phyloP scores from a whole-genome alignment of 2,113 vertebrate genomes.

The Oncorhynchus gorbuscha region DNA sequence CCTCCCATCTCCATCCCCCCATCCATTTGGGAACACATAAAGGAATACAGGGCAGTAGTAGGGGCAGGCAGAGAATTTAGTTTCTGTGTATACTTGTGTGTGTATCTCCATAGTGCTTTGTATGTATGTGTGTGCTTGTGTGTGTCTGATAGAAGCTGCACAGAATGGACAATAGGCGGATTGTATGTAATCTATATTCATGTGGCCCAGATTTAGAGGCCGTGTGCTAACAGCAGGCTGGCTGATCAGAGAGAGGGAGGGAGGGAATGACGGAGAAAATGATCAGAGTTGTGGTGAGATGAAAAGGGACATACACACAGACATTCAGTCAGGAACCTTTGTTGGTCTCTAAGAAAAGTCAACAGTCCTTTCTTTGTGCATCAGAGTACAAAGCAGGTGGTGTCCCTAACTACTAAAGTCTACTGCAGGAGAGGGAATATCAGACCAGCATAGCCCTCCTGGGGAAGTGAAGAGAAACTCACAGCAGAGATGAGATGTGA shows the following conservation, averaged over 20 bases:
- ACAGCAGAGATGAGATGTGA: too few relatives aligned
- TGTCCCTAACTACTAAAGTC: too few relatives aligned
- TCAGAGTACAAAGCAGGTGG: too few relatives aligned
- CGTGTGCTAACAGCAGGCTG: slow-evolving; percentile 19
- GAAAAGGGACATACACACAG: too few relatives aligned
- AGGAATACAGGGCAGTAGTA: slow-evolving; percentile 64
- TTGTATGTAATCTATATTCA: slow-evolving; percentile 69
- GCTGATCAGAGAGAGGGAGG: background rate
- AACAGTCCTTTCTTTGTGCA: too few relatives aligned
- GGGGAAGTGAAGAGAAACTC: background rate
- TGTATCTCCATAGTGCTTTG: background rate
- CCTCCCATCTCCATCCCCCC: slow-evolving; percentile 11
- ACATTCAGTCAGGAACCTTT: too few relatives aligned
- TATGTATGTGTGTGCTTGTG: slow-evolving; percentile 3
- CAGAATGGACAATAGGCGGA: slow-evolving; percentile 61
- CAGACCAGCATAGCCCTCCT: background rate
- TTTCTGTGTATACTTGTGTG: background rate
- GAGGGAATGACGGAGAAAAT: background rate
- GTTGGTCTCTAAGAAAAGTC: too few relatives aligned
- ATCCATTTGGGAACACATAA: slow-evolving; percentile 57
- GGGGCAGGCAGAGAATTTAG: slow-evolving; percentile 34
- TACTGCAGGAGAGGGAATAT: background rate
- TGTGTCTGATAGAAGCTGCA: slow-evolving; percentile 45
- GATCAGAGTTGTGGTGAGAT: too few relatives aligned
- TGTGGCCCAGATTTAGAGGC: slow-evolving; percentile 56